phyloP scores from a whole-genome alignment of 2,113 vertebrate genomes.

The Scopus umbretta region DNA sequence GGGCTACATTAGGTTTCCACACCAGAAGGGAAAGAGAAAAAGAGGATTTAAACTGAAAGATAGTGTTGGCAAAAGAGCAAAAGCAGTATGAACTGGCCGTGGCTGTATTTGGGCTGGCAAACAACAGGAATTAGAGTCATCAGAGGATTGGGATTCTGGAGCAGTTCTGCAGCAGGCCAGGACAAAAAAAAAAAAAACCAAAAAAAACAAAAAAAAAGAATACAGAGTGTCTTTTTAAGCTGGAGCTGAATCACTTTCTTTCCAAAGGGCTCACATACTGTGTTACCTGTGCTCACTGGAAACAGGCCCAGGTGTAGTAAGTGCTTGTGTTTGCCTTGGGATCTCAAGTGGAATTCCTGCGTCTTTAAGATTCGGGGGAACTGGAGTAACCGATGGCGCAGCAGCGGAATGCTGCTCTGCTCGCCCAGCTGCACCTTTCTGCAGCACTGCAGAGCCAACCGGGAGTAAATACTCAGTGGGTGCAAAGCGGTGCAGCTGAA shows the following conservation, averaged over 20 bases:
- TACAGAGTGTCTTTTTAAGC: no score
- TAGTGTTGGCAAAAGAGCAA: background rate
- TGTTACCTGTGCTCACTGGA: background rate
- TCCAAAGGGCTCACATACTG: background rate
- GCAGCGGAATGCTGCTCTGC: background rate
- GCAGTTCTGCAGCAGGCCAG: background rate
- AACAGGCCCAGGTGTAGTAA: background rate
- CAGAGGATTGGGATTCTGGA: background rate
- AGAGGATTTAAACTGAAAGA: background rate
- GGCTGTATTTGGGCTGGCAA: background rate
- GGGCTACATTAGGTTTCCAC: background rate
- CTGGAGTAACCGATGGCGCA: background rate
- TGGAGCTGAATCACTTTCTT: background rate
- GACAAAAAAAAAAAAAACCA: background rate
- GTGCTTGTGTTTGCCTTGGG: background rate
- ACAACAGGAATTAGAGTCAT: background rate
- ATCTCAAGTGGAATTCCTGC: accelerated
- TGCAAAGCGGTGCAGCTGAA: background rate
- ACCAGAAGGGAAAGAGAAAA: background rate
- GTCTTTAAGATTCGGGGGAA: no score
- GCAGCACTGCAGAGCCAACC: background rate
- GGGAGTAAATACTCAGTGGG: accelerated
- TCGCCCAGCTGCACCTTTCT: background rate
- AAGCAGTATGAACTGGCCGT: background rate
- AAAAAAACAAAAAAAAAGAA: no score